Evolutionary conservation across 1,140 invertebrate genomes (phyloP).

Genomic region (Aleiodes sp.): DNA sequence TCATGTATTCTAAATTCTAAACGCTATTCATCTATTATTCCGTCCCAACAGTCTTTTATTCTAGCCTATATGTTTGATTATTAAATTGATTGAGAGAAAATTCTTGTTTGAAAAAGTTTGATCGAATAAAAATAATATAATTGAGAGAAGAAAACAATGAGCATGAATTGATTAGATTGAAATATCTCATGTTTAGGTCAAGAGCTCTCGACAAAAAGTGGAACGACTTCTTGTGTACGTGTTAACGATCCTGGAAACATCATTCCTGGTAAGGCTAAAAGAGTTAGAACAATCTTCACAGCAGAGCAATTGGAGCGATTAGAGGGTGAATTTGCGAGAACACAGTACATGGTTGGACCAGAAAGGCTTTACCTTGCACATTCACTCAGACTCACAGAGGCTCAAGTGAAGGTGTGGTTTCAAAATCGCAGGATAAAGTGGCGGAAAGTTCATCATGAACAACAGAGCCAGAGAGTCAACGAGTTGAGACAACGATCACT

Average conservation of each 20-base stretch:
- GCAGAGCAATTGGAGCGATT: constrained; percentile 90
- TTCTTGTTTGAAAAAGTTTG: background rate
- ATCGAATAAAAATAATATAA: background rate
- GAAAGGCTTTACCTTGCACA: constrained; percentile 90
- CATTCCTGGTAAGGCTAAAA: constrained; percentile 69
- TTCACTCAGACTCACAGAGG: constrained; percentile 88
- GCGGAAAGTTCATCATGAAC: constrained; percentile 91
- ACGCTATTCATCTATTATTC: background rate
- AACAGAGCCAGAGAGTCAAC: constrained; percentile 87
- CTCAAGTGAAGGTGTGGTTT: constrained; percentile 97
- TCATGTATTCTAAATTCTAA: background rate
- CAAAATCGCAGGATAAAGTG: constrained; percentile 96
- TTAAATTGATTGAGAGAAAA: background rate
- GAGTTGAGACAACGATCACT: constrained; percentile 73
- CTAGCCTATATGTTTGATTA: background rate
- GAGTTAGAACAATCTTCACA: constrained; percentile 94
- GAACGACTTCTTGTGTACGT: constrained; percentile 31
- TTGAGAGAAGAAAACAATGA: background rate
- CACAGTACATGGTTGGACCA: constrained; percentile 96
- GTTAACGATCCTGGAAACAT: constrained; percentile 8
- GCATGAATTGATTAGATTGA: background rate
- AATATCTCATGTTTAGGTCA: constrained; percentile 37
- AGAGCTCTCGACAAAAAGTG: constrained; percentile 51
- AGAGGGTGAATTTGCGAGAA: constrained; percentile 90
- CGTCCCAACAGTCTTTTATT: background rate